These are phyloP conservation scores for Latrodectus elegans DNA, from an alignment of 2,888 invertebrate genomes.

Conservation along the genomic window DNA sequence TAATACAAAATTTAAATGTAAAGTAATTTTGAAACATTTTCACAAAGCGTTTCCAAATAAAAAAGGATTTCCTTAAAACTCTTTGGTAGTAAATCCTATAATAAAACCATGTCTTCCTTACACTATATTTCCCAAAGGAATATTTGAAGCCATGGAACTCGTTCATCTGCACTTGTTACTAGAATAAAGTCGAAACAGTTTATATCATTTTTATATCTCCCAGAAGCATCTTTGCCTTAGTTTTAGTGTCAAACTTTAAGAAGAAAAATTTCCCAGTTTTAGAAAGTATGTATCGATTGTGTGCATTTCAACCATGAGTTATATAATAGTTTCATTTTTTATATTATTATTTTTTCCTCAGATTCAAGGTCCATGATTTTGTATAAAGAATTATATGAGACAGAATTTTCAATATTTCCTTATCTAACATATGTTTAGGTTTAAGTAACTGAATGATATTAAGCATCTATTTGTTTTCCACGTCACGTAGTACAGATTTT, in stretches of 20 bases:
- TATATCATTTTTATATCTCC: slow-evolving; percentile 58
- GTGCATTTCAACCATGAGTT: slow-evolving; percentile 25
- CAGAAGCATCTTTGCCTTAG: slow-evolving; percentile 38
- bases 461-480: slow-evolving; percentile 33
- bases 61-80: neutral
- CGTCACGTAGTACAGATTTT: slow-evolving; percentile 4
- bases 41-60: neutral
- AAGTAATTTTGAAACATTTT: too few species aligned
- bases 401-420: slow-evolving; percentile 37
- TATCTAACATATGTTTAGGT: slow-evolving; percentile 4
- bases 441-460: slow-evolving; percentile 19
- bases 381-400: slow-evolving; percentile 39
- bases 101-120: slow-evolving; percentile 7
- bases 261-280: slow-evolving; percentile 27
- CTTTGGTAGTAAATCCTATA: slow-evolving; percentile 27
- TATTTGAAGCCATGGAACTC: slow-evolving; percentile 24
- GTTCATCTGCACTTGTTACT: slow-evolving; percentile 32
- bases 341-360: too few species aligned
- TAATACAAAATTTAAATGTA: too few species aligned
- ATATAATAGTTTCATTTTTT: slow-evolving; percentile 43
- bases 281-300: slow-evolving; percentile 40
- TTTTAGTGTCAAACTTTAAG: slow-evolving; percentile 46
- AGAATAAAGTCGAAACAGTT: slow-evolving; percentile 28
- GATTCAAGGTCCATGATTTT: slow-evolving; percentile 4
- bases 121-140: slow-evolving; percentile 43